Percentiles rank a stretch among this genome's conserved stretches.
phyloP scores from a whole-genome alignment of 2,113 vertebrate species.

The Sinocyclocheilus anshuiensis region DNA sequence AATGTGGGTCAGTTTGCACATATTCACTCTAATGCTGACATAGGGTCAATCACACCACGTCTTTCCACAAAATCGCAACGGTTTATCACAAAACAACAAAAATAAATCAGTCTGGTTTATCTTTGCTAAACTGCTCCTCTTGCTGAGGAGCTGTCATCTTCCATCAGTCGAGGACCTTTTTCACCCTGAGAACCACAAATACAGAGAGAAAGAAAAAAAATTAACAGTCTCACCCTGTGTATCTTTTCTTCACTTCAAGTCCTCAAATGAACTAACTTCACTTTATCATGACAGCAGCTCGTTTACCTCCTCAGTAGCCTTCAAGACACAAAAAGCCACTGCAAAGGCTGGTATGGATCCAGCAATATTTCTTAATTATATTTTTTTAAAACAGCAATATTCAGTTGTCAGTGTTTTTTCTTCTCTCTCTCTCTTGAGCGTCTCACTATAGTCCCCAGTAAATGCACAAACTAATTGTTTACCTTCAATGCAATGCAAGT shows the following conservation, averaged over 20 bases:
- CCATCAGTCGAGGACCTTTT: not conserved
- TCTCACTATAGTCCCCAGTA: not conserved
- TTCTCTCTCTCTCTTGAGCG: too few relatives aligned
- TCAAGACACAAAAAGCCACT: not conserved
- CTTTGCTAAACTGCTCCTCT: too few relatives aligned
- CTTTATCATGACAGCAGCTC: not conserved
- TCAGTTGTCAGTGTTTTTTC: not conserved
- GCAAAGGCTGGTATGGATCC: not conserved
- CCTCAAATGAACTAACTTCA: not conserved
- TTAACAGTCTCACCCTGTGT: too few relatives aligned
- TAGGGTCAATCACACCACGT: not conserved
- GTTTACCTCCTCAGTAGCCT: not conserved
- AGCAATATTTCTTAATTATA: not conserved
- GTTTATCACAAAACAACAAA: not conserved
- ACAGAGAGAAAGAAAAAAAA: not conserved
- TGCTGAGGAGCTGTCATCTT: too few relatives aligned
- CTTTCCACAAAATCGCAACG: not conserved
- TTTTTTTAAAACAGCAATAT: not conserved
- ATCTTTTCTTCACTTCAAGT: too few relatives aligned
- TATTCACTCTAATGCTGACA: not conserved
- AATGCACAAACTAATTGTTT: not conserved
- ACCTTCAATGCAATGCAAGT: not conserved
- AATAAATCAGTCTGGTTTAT: too few relatives aligned
- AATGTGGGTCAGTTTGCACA: not conserved
- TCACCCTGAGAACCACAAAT: not conserved